Percentiles rank a stretch among this genome's conserved stretches.
Evolutionary conservation across 2,113 vertebrate genomes (phyloP).

Genomic region (Dendropsophus ebraccatus): DNA sequence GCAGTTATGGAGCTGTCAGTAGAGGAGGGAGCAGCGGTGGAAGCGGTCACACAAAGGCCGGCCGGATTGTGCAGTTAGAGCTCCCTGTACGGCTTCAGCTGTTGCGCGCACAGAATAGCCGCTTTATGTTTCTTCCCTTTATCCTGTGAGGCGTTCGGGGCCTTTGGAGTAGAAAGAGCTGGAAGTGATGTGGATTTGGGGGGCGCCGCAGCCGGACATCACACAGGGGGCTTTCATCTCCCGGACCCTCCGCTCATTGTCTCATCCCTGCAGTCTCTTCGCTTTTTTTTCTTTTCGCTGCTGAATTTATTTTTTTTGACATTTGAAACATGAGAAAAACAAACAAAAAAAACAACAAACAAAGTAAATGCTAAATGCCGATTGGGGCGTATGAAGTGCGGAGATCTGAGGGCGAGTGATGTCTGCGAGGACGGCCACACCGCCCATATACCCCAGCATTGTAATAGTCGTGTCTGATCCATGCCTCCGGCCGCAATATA

Average conservation of each 20-base stretch:
- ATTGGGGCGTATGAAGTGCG: conserved; percentile 72
- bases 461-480: background rate
- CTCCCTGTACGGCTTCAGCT: conserved; percentile 96
- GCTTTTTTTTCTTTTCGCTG: conserved; percentile 41
- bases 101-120: conserved; percentile 89
- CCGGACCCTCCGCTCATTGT: conserved; percentile 79
- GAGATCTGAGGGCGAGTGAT: conserved; percentile 74
- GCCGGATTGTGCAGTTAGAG: conserved; percentile 91
- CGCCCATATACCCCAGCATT: too few species aligned
- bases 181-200: conserved; percentile 89
- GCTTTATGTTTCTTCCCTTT: conserved; percentile 97
- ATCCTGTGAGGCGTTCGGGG: conserved; percentile 95
- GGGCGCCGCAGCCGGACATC: conserved; percentile 82
- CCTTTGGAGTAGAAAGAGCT: conserved; percentile 95
- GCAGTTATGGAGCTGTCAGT: conserved; percentile 87
- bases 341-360: background rate
- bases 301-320: conserved; percentile 82
- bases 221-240: conserved; percentile 96
- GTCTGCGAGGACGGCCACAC: conserved; percentile 61
- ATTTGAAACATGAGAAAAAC: conserved; percentile 77
- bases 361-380: conserved; percentile 77
- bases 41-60: conserved; percentile 90
- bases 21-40: conserved; percentile 76
- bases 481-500: too few species aligned
- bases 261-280: conserved; percentile 73